Conservation (phyloP, 2,888 invertebrate genomes). For the Calephelis perditalis region DNA sequence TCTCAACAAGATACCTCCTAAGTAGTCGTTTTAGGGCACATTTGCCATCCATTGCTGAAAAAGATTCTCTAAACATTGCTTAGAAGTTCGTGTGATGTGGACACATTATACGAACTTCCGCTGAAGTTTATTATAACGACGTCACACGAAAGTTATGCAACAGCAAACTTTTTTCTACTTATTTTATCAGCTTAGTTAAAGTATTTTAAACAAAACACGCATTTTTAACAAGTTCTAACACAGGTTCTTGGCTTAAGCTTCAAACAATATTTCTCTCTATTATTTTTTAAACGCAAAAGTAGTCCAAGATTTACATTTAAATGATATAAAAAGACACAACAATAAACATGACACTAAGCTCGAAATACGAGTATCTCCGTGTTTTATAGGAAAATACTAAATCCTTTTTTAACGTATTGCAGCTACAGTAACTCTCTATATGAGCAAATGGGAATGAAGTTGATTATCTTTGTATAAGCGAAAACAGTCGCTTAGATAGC, state of each 20-base stretch:
- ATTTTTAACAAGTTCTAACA: background rate
- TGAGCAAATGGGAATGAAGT: background rate
- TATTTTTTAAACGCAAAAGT: background rate
- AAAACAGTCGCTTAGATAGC: too few species aligned
- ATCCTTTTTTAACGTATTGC: constrained; percentile 11
- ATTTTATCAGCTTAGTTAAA: too few species aligned
- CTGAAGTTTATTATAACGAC: too few species aligned
- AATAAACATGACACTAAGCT: constrained; percentile 1
- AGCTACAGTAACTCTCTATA: constrained; percentile 3
- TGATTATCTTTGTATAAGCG: background rate
- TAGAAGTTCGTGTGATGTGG: too few species aligned
- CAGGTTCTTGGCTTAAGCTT: background rate
- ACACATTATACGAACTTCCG: too few species aligned
- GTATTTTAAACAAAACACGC: too few species aligned
- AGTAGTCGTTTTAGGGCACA: too few species aligned
- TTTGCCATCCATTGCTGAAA: too few species aligned
- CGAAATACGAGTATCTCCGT: constrained; percentile 1
- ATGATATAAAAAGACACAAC: background rate
- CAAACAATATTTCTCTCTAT: background rate
- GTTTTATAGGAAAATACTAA: constrained; percentile 6
- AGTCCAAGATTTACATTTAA: constrained; percentile 1
- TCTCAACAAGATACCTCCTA: too few species aligned
- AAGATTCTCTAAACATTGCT: too few species aligned
- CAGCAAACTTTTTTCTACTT: too few species aligned
- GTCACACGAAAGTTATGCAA: too few species aligned